Percentiles rank a stretch among this genome's conserved stretches.
Evolutionary conservation across 2,888 invertebrate genomes (phyloP).

Genomic region (Drosophila imparisetae): DNA sequence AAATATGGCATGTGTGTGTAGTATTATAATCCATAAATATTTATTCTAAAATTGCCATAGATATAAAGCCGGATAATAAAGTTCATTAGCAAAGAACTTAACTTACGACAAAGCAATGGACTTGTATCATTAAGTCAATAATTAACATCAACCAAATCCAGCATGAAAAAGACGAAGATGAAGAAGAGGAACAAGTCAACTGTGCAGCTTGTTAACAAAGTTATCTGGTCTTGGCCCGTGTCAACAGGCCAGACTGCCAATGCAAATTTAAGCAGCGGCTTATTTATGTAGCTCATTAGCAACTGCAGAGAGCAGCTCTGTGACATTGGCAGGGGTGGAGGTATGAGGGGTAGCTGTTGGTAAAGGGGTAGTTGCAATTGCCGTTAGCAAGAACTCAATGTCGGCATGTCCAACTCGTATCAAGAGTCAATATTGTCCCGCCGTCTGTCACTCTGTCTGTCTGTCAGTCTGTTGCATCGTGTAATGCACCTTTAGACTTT

Average conservation of each 20-base stretch:
- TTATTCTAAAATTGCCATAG: neutral
- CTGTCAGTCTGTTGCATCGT: conserved; percentile 15
- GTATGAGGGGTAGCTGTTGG: neutral
- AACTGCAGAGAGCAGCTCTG: conserved; percentile 1
- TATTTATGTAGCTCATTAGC: conserved; percentile 76
- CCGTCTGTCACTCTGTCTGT: conserved; percentile 10
- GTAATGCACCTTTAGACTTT: conserved; percentile 59
- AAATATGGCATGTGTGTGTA: neutral
- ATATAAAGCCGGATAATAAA: neutral
- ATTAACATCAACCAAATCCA: conserved; percentile 18
- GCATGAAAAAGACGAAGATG: neutral
- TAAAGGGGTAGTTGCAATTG: conserved; percentile 19
- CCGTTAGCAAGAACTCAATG: conserved; percentile 64
- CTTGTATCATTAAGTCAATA: conserved; percentile 53
- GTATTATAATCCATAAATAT: neutral
- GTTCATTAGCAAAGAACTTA: neutral
- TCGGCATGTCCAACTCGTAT: conserved; percentile 48
- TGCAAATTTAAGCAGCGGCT: conserved; percentile 71
- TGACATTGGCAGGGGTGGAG: neutral
- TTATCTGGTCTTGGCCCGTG: conserved; percentile 54
- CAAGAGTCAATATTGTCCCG: conserved; percentile 63
- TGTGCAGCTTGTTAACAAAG: conserved; percentile 63
- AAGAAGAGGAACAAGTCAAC: conserved; percentile 33
- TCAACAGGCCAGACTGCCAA: conserved; percentile 52
- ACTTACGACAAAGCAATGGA: conserved; percentile 33